These are phyloP conservation scores for Nyctereutes procyonoides DNA, from an alignment of 2,113 vertebrate genomes.

Conservation along the genomic window DNA sequence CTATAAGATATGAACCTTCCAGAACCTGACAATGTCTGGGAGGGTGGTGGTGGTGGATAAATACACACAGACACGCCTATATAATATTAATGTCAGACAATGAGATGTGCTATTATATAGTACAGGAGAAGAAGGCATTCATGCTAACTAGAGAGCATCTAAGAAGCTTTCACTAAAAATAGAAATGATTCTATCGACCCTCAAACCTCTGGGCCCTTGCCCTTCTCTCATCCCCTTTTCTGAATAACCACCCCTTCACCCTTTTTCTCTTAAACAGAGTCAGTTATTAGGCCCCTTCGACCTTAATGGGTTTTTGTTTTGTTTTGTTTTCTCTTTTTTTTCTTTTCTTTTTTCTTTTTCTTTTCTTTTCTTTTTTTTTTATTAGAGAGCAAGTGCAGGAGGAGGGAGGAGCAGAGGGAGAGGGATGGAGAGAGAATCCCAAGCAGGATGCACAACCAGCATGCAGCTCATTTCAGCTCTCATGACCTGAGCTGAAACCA, in stretches of 20 bases:
- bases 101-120: neutral
- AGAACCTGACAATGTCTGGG: neutral
- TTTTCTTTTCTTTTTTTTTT: neutral
- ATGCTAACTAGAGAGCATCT: neutral
- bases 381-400: neutral
- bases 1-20: neutral
- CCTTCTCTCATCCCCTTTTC: neutral
- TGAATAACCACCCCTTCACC: neutral
- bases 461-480: neutral
- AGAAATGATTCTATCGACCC: neutral
- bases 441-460: neutral
- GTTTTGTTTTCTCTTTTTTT: neutral
- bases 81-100: neutral
- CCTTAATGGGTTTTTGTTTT: neutral
- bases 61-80: neutral
- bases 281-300: neutral
- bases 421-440: neutral
- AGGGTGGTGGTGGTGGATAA: neutral
- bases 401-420: neutral
- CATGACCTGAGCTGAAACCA: neutral
- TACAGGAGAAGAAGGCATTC: neutral
- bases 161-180: neutral
- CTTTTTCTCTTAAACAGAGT: neutral
- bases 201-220: neutral
- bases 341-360: neutral